Evolutionary conservation across 1,140 invertebrate genomes (phyloP), one percentile per base, ranked within the genome.

Genomic region (Euschistus heros): DNA sequence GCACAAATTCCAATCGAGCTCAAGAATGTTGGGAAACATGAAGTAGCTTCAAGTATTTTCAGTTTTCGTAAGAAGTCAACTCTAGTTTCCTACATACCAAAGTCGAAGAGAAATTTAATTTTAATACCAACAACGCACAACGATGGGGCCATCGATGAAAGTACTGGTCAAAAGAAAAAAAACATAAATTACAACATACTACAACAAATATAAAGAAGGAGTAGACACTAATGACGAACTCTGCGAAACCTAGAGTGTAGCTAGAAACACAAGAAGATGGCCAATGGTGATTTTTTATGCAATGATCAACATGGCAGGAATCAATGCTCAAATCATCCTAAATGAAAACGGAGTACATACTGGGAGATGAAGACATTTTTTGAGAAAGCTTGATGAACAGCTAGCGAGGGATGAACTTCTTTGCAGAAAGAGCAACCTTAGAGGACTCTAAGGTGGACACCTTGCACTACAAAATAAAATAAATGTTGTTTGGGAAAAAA

Each of bases 191-290:
- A 44, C 17, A 10, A 44, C 42, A 44, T 44, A 69, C 67, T 77
- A 78, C 57, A 75, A 79, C 66, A 15, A 44, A 46, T 74, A 73
- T 17, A 78, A 78, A 72, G 70, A 68, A 33, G 74, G 72, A 24
- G 74, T 77, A 0, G 77, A 77, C 66, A 69, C 63, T 7, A 67
- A 74, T 14, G 74, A 76, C 68, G 62, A 75, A 69, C 65, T 75
- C 63, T 69, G 64, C 59, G 60, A 65, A 2, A 44, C 27, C 8
- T 74, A 73, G 59, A 69, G 57, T 52, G 61, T 63, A 33, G 22
- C 61, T 20, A 24, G 74, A 63, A 69, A 59, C 22, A 73, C 68
- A 15, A 63, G 65, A 20, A 64, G 73, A 20, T 74, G 71, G 73
- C 73, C 75, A 60, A n/a, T n/a, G n/a, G n/a, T n/a, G n/a, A n/a